These are phyloP conservation scores for Lepidocyrtinus sp. DNA, from an alignment of 2,888 invertebrate species.

Conservation along the genomic window DNA sequence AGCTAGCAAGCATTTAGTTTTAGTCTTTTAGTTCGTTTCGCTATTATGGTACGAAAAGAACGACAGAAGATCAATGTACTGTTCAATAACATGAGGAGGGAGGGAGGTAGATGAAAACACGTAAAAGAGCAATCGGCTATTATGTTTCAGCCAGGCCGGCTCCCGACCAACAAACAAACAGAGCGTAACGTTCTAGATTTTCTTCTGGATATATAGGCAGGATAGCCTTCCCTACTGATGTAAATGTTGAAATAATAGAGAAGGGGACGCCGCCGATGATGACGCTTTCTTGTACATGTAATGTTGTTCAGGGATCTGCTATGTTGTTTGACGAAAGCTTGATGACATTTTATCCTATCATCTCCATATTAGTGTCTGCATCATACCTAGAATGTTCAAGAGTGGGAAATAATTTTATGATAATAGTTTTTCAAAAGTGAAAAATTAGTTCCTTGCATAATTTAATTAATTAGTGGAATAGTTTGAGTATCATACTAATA, in stretches of 20 bases:
- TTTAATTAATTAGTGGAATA: too few species aligned
- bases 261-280: background rate
- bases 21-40: background rate
- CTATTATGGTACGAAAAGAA: background rate
- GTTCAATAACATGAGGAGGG: background rate
- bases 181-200: background rate
- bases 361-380: conserved; percentile 16
- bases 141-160: background rate
- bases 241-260: background rate
- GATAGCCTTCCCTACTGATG: background rate
- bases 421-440: background rate
- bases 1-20: background rate
- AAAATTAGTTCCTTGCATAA: background rate
- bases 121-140: background rate
- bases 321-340: background rate
- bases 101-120: background rate
- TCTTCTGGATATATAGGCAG: background rate
- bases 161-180: background rate
- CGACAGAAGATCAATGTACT: background rate
- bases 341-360: conserved; percentile 46
- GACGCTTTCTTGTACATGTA: too few species aligned
- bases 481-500: too few species aligned
- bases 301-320: too few species aligned
- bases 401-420: conserved; percentile 20
- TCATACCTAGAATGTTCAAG: conserved; percentile 3